These are phyloP conservation scores for Agrochola lota DNA, from an alignment of 2,888 invertebrate species.

Conservation along the genomic window DNA sequence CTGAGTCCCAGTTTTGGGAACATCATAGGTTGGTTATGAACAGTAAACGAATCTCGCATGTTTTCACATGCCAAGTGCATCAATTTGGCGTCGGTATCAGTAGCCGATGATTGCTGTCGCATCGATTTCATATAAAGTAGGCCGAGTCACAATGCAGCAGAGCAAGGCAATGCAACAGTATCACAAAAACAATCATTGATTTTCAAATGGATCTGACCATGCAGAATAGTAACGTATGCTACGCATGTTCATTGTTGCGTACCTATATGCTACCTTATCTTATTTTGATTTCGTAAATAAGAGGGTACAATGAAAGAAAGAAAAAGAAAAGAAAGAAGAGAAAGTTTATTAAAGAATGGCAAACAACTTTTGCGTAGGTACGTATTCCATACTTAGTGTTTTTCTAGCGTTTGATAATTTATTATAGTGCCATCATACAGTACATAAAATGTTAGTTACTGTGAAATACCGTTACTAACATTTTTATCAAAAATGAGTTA, in stretches of 20 bases:
- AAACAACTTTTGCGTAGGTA: too few relatives aligned
- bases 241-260: neutral
- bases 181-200: slow-evolving; percentile 14
- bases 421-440: too few relatives aligned
- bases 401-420: neutral
- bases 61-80: slow-evolving; percentile 32
- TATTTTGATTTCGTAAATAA: too few relatives aligned
- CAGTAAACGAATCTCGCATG: slow-evolving; percentile 4
- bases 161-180: slow-evolving; percentile 18
- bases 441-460: too few relatives aligned
- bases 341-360: too few relatives aligned
- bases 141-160: slow-evolving; percentile 43
- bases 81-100: slow-evolving; percentile 15
- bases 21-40: too few relatives aligned
- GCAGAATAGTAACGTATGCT: neutral
- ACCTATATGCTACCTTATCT: too few relatives aligned
- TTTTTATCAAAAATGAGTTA: too few relatives aligned
- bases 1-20: too few relatives aligned
- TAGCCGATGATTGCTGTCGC: slow-evolving; percentile 21
- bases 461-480: too few relatives aligned
- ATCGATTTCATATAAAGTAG: slow-evolving; percentile 59
- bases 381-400: neutral
- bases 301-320: too few relatives aligned
- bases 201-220: slow-evolving; percentile 6
- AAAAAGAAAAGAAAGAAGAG: too few relatives aligned